Conservation (phyloP, 53 echinoderm and acorn worm genomes). For the Holothuria leucospilota region DNA sequence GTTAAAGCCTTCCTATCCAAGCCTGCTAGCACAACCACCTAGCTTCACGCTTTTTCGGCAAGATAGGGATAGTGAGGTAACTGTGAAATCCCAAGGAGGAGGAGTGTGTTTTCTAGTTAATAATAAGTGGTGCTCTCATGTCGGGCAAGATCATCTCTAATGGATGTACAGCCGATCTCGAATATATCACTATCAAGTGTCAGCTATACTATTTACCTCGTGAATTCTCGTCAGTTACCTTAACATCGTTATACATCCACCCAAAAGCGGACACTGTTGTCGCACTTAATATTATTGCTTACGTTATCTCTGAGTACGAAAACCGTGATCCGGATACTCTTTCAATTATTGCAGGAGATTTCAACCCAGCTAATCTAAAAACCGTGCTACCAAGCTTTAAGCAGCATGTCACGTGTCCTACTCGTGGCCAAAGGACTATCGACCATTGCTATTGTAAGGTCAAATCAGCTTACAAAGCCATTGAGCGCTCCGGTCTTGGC, state of each 20-base stretch:
- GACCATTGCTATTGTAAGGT: no score
- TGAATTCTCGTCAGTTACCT: slow-evolving; percentile 46
- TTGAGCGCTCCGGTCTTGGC: slow-evolving; percentile 25
- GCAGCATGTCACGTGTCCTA: slow-evolving; percentile 33
- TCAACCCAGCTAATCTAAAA: slow-evolving; percentile 26
- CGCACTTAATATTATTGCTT: slow-evolving; percentile 3
- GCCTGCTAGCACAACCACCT: no score
- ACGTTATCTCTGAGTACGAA: slow-evolving; percentile 17
- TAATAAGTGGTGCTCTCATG: no score
- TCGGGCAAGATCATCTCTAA: no score
- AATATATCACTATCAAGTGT: slow-evolving; percentile 53
- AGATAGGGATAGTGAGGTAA: no score
- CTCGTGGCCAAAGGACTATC: no score
- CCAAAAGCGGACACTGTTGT: slow-evolving; percentile 4
- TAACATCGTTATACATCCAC: slow-evolving; percentile 22
- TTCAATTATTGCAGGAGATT: slow-evolving; percentile 25
- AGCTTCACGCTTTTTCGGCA: no score
- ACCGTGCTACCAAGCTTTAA: slow-evolving; percentile 19
- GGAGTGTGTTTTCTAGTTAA: no score
- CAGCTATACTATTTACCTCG: no score
- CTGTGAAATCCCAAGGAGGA: no score
- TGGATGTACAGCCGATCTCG: slow-evolving; percentile 42
- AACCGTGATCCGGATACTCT: slow-evolving; percentile 6
- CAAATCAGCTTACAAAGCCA: no score
- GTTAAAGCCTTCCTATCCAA: no score